phyloP scores from a whole-genome alignment of 1,140 invertebrate species.

The Battus philenor region DNA sequence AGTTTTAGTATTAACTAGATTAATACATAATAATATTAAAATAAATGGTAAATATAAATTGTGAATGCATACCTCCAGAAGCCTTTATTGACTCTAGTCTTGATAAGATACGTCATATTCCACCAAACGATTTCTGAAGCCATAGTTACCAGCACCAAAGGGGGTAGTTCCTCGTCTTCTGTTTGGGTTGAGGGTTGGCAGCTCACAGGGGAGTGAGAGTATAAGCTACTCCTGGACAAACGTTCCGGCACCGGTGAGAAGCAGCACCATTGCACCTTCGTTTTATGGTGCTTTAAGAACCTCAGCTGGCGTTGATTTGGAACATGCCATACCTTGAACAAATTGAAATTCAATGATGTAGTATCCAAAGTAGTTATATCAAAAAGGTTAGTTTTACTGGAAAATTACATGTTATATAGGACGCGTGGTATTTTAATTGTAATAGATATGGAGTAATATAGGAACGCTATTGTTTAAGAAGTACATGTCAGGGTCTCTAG shows the following conservation, averaged over 20 bases:
- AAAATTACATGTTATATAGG: too few species aligned
- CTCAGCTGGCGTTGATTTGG: slow-evolving; percentile 41
- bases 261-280: slow-evolving; percentile 48
- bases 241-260: slow-evolving; percentile 52
- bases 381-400: too few species aligned
- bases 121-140: slow-evolving; percentile 63
- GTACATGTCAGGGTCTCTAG: too few species aligned
- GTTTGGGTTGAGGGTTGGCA: slow-evolving; percentile 8
- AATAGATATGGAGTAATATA: too few species aligned
- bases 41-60: too few species aligned
- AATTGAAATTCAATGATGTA: too few species aligned
- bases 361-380: too few species aligned
- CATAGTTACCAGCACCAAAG: slow-evolving; percentile 54
- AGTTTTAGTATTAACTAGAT: too few species aligned
- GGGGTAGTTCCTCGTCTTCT: slow-evolving; percentile 36
- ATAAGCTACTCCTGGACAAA: slow-evolving; percentile 20
- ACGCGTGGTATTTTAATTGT: too few species aligned
- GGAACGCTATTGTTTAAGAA: too few species aligned
- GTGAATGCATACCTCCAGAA: slow-evolving; percentile 34
- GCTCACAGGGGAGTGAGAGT: slow-evolving; percentile 13
- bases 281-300: slow-evolving; percentile 54
- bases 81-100: slow-evolving; percentile 25
- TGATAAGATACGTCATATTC: slow-evolving; percentile 50
- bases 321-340: slow-evolving; percentile 56
- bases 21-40: too few species aligned